Base-by-base conservation (phyloP, 2,888 invertebrate species). In the Hydroisotoma schaefferi region DNA sequence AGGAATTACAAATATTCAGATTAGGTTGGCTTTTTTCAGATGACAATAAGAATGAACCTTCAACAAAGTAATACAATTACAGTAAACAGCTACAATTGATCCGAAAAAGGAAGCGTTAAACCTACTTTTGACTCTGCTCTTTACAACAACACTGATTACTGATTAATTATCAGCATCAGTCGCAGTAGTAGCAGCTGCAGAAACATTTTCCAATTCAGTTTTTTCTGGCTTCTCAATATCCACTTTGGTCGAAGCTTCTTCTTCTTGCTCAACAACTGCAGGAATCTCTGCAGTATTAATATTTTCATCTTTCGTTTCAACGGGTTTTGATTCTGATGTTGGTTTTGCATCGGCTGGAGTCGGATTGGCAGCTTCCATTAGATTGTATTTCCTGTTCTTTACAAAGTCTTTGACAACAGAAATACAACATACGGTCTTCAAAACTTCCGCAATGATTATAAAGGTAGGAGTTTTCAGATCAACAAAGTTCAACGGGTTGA, bases 331-430 rank as follows among this genome's bases (percentile, higher is more conserved):
- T 33, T 15, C 33, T 33, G 33, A 8, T 33, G 8, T 15, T 43
- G 43, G 43, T 43, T 47, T 47, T 6, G 6, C 26, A 8, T 5
- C 8, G 20, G 47, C 25, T 47, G n/a, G n/a, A n/a, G n/a, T n/a
- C n/a, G n/a, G n/a, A n/a, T n/a, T n/a, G n/a, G 26, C 5, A 25
- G 48, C 29, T 76, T 90, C 88, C 62, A 85, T 77, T 61, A 94
- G 79, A 80, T 94, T 94, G 78, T 89, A 94, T 76, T 92, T 94
- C 73, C 86, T 87, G 75, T 84, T 86, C 67, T 82, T 83, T 73
- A 82, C 81, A 77, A 88, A 94, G 76, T 91, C 83, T 27, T 87
- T 86, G 27, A 91, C 83, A 58, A 94, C 84, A 63, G 88, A 85
- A 10, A 95, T 74, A 67, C 91, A 85, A 73, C 90, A 91, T 73